Evolutionary conservation across 2,113 vertebrate species (phyloP).

Genomic region (Neoarius graeffei): DNA sequence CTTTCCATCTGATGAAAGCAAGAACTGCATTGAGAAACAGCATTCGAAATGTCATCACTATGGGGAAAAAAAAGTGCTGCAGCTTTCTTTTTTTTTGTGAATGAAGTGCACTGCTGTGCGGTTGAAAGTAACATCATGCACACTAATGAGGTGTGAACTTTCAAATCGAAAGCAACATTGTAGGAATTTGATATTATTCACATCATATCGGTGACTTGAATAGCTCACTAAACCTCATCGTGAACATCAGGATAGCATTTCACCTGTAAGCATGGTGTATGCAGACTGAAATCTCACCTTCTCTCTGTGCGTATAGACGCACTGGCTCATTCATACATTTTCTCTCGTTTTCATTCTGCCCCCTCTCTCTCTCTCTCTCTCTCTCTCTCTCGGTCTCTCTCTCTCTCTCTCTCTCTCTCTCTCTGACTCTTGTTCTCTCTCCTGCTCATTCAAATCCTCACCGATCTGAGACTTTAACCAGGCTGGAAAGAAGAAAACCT

Average conservation of each 20-base stretch:
- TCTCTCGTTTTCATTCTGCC: slow-evolving; percentile 19
- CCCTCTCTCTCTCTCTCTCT: slow-evolving; percentile 2
- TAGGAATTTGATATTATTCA: neutral
- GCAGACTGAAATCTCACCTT: slow-evolving; percentile 59
- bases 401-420: slow-evolving; percentile 24
- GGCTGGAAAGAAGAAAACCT: slow-evolving; percentile 34
- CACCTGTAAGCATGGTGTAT: slow-evolving; percentile 44
- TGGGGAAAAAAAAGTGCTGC: neutral
- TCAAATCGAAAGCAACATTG: neutral
- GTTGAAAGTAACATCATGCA: neutral
- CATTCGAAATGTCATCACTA: slow-evolving; percentile 45
- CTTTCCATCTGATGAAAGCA: slow-evolving; percentile 58
- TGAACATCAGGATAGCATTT: neutral
- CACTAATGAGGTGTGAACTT: neutral
- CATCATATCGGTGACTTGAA: neutral
- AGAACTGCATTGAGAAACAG: slow-evolving; percentile 60
- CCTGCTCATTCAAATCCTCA: slow-evolving; percentile 36
- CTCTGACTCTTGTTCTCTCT: slow-evolving; percentile 10
- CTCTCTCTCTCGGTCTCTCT: slow-evolving; percentile 22
- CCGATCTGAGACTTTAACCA: slow-evolving; percentile 25
- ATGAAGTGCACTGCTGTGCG: neutral
- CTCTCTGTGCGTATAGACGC: slow-evolving; percentile 52
- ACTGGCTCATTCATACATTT: slow-evolving; percentile 55
- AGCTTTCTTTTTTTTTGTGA: neutral
- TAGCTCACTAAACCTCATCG: neutral